A percentile compares a stretch with the other conserved stretches of the same genome.
These are phyloP conservation scores for Leptogaster cylindrica DNA, from an alignment of 2,888 invertebrate genomes.

Conservation along the genomic window DNA sequence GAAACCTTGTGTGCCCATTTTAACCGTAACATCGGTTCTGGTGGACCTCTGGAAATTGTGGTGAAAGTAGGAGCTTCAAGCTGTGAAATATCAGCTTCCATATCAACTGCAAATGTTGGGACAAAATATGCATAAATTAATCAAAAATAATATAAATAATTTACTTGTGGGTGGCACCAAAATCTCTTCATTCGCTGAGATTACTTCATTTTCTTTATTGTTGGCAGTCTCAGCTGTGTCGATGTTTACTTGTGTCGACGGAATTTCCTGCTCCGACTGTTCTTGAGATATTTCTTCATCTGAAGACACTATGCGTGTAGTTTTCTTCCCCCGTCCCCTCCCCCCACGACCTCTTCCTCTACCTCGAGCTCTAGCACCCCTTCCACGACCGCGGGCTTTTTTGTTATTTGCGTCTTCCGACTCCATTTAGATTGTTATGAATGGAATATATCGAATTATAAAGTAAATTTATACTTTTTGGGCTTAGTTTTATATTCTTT, in stretches of 20 bases:
- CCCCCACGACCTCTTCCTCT: constrained; percentile 82
- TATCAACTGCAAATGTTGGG: constrained; percentile 72
- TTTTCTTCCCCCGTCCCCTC: constrained; percentile 75
- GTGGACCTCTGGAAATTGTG: constrained; percentile 85
- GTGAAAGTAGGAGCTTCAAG: constrained; percentile 91
- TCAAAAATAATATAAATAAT: constrained; percentile 45
- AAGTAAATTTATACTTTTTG: too few relatives aligned
- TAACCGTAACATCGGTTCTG: constrained; percentile 86
- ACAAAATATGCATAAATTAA: background rate
- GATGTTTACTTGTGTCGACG: background rate
- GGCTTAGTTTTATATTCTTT: too few relatives aligned
- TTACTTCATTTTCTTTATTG: constrained; percentile 46
- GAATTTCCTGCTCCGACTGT: constrained; percentile 52
- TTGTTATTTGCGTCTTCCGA: constrained; percentile 55
- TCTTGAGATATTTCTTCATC: constrained; percentile 66
- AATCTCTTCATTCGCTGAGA: constrained; percentile 45
- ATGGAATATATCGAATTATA: too few relatives aligned
- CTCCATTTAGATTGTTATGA: constrained; percentile 46
- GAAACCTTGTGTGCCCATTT: constrained; percentile 92
- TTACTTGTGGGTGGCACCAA: constrained; percentile 55
- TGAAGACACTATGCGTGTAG: constrained; percentile 70
- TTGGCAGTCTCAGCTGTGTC: constrained; percentile 54
- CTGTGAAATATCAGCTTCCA: constrained; percentile 92
- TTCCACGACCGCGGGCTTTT: constrained; percentile 59
- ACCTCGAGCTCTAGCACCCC: constrained; percentile 74